Evolutionary conservation across 2,113 vertebrate species (phyloP).

Genomic region (Strix uralensis): DNA sequence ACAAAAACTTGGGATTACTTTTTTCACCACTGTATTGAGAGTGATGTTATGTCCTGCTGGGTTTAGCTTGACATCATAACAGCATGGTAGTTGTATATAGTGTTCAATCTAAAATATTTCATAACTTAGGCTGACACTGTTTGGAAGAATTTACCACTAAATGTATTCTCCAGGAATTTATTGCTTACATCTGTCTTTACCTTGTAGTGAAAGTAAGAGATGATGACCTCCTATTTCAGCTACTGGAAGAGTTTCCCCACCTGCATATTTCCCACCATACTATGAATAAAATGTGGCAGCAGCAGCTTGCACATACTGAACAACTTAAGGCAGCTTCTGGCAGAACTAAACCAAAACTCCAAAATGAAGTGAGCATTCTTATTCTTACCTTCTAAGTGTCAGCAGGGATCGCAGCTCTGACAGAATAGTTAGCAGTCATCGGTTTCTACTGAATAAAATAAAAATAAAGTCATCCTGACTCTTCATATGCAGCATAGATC

Average conservation of each 20-base stretch:
- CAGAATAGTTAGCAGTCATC: neutral
- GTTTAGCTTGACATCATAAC: neutral
- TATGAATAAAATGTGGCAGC: slow-evolving; percentile 87
- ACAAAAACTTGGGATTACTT: neutral
- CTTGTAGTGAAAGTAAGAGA: slow-evolving; percentile 84
- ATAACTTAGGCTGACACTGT: neutral
- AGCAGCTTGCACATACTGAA: slow-evolving; percentile 84
- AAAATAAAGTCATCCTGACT: neutral
- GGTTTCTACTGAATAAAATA: neutral
- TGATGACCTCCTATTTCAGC: slow-evolving; percentile 81
- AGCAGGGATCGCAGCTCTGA: neutral
- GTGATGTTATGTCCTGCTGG: neutral
- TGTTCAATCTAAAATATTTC: neutral
- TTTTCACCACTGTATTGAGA: neutral
- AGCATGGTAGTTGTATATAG: neutral
- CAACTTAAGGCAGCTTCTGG: slow-evolving; percentile 71
- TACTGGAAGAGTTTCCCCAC: slow-evolving; percentile 87
- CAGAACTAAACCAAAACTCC: slow-evolving; percentile 72
- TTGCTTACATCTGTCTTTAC: slow-evolving; percentile 8
- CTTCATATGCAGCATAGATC: no score
- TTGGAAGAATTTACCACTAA: neutral
- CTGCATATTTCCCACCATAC: slow-evolving; percentile 82
- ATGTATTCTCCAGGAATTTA: neutral
- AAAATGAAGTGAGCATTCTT: slow-evolving; percentile 76
- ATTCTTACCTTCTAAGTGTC: neutral